A percentile compares a stretch with the other conserved stretches of the same genome.
Evolutionary conservation across 2,888 invertebrate species (phyloP).

Genomic region (Macrostomum cliftonense): DNA sequence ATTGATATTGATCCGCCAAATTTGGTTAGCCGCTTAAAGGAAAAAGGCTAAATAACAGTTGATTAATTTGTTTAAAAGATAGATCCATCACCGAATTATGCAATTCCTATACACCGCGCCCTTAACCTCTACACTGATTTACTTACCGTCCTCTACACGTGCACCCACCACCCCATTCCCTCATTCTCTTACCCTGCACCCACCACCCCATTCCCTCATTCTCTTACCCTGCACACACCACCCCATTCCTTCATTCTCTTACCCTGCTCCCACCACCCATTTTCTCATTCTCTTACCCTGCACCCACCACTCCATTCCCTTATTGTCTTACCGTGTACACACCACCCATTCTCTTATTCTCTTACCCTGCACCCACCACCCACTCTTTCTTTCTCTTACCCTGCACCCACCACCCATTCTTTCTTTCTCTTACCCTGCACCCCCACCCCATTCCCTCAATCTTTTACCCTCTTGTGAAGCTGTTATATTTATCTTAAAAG

Average conservation of each 20-base stretch:
- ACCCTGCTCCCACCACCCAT: not conserved
- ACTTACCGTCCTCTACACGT: too few relatives aligned
- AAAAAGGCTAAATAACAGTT: too few relatives aligned
- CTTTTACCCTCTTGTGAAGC: too few relatives aligned
- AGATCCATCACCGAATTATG: too few relatives aligned
- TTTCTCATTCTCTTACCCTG: too few relatives aligned
- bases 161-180: not conserved
- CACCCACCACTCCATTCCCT: constrained; percentile 1
- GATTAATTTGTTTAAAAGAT: too few relatives aligned
- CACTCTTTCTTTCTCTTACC: not conserved
- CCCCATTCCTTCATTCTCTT: constrained; percentile 1
- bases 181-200: too few relatives aligned
- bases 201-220: not conserved
- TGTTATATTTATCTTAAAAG: too few relatives aligned
- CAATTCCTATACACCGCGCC: too few relatives aligned
- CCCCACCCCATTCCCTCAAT: constrained; percentile 2
- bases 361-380: not conserved
- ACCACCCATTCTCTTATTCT: constrained; percentile 5
- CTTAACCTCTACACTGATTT: too few relatives aligned
- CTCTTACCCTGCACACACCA: not conserved
- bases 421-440: not conserved
- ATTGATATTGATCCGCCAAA: too few relatives aligned
- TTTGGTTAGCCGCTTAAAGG: too few relatives aligned
- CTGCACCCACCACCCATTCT: constrained; percentile 1
- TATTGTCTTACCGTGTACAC: not conserved